Base-by-base conservation (phyloP, 2,888 invertebrate genomes). In the Pyrrhopygopsis socrates region DNA sequence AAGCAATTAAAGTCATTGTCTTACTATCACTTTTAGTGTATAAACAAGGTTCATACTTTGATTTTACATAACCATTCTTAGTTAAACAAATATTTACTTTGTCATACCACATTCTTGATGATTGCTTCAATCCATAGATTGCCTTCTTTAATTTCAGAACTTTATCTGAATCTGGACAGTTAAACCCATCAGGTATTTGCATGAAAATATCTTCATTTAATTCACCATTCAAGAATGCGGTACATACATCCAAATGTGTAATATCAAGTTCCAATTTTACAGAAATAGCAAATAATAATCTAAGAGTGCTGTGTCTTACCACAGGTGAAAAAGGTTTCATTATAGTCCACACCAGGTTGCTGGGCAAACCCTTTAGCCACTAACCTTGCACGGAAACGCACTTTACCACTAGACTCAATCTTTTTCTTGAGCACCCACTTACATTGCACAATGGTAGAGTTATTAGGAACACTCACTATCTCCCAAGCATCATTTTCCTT, bases 71-170 rank as follows among this genome's bases (percentile, higher is more conserved):
- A n/a, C 54, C 54, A 4, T n/a, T n/a, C 22, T 9, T 34, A 3
- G 2, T 2, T 20, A 67, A 20, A 30, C 11, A 41, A 30, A 30
- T 22, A 13, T 50, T 30, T 30, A 77, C 50, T 67, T 24, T 80
- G 22, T 74, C 18, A 74, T 79, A 74, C 83, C 79, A 79, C 3
- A 20, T 30, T 15, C 38, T 34, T 8, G 78, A 30, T 20, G 79
- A 67, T 54, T 83, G 79, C 18, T 41, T 68, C 13, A 79, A 45
- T 6, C 79, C 79, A 70, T 79, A 79, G 22, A 79, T 74, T 22
- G 79, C 77, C 9, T 34, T 77, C 2, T 83, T 81, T 54, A 81
- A 54, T n/a, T 75, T 75, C 5, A 81, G 34, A 34, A 75, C 75
- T 45, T 81, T 77, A n/a, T 15, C 45, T 18, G 15, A 54, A 54